Evolutionary conservation across 2,113 vertebrate genomes (phyloP).

Genomic region (Tragelaphus buxtoni): DNA sequence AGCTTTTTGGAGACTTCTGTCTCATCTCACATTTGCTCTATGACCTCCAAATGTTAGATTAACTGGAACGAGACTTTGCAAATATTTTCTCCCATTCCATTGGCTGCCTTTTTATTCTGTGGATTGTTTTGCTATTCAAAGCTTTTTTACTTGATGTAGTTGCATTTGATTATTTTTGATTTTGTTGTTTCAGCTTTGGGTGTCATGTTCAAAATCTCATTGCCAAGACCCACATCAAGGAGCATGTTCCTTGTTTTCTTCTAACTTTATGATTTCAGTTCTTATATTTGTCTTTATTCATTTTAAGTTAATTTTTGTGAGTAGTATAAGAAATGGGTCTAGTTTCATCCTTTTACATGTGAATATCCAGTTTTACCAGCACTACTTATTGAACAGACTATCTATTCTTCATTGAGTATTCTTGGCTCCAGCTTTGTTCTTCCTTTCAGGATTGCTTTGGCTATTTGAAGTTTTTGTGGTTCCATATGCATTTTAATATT

Average conservation of each 20-base stretch:
- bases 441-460: not conserved
- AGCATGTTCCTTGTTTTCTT: not conserved
- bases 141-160: not conserved
- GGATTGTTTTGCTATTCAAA: not conserved
- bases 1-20: not conserved
- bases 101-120: not conserved
- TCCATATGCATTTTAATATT: not conserved
- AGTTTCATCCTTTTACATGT: not conserved
- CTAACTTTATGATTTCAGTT: not conserved
- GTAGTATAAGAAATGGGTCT: not conserved
- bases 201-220: not conserved
- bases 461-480: not conserved
- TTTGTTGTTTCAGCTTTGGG: not conserved
- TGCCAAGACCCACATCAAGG: not conserved
- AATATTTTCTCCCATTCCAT: not conserved
- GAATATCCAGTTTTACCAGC: not conserved
- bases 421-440: not conserved
- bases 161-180: not conserved
- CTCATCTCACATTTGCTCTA: not conserved
- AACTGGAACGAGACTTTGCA: not conserved
- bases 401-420: not conserved
- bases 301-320: not conserved
- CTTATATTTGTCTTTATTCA: not conserved
- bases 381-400: not conserved
- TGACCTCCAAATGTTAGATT: not conserved